Percentiles rank a stretch among this genome's conserved stretches.
Conservation (phyloP, 2,797 vertebrate species). For the Holocentrus rufus region DNA sequence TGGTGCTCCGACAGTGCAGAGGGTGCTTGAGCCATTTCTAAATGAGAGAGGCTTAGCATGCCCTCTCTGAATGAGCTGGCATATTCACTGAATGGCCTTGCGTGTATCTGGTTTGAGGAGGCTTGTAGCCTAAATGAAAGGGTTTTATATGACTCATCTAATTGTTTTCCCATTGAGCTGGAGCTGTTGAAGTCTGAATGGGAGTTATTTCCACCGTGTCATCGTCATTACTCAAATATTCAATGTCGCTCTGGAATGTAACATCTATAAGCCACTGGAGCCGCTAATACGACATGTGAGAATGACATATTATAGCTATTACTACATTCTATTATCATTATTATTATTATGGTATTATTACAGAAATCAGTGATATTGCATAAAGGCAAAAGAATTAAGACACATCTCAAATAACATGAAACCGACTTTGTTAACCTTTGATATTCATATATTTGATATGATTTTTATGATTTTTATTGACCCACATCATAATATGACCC, state of each 20-base stretch:
- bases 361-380: no score
- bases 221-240: constrained; percentile 31
- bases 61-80: constrained; percentile 42
- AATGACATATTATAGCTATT: neutral
- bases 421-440: no score
- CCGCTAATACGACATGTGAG: neutral
- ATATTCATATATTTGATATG: no score
- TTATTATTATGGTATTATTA: no score
- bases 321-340: no score
- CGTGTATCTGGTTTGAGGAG: constrained; percentile 53
- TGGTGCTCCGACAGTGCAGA: constrained; percentile 27
- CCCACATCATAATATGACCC: no score
- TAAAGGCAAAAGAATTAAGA: no score
- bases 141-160: constrained; percentile 64
- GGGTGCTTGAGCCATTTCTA: constrained; percentile 50
- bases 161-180: constrained; percentile 50
- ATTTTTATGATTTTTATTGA: no score
- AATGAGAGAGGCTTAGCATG: constrained; percentile 47
- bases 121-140: constrained; percentile 58
- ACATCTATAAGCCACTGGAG: constrained; percentile 6
- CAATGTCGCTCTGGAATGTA: constrained; percentile 19
- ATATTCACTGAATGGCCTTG: constrained; percentile 53
- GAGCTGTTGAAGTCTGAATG: constrained; percentile 47
- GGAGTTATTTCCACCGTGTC: constrained; percentile 25
- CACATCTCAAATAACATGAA: no score